Base-by-base conservation (phyloP, 1,140 invertebrate species). In the Euschistus heros region DNA sequence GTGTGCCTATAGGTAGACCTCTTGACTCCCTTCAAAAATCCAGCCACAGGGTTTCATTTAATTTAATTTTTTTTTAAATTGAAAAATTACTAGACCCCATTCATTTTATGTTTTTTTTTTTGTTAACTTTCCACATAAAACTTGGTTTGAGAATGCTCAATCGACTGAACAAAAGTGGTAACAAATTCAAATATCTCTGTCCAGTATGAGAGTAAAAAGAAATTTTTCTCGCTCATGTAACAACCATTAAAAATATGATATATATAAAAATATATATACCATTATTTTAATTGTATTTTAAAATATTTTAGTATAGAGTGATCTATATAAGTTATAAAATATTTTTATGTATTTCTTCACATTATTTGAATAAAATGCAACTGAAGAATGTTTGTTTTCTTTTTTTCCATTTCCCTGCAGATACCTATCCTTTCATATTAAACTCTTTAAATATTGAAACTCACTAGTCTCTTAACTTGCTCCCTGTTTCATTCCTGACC, bases 291-390 rank as follows among this genome's bases (percentile, higher is more conserved):
- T 61, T 61, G 59, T 61, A 61, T 24, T 61, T 37, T 61, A 61
- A 61, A 61, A 33, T 61, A 61, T 61, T 61, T 61, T 61, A 61
- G 59, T 61, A 61, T 61, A 61, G 59, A 61, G 59, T 61, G 59
- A 61, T 61, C 59, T 37, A 61, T 61, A 61, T 61, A 44, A 61
- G 59, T 61, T 61, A 44, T 42, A 61, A 61, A 61, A 61, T 61
- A 61, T 61, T 61, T 61, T 61, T 61, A 61, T 61, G 59, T 61
- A 61, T 61, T 61, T 61, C 59, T 44, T 61, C 59, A 61, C 59
- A 61, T 61, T 61, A 61, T 61, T 61, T 61, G 59, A 61, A 61
- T 61, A 61, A 61, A 61, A 61, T 61, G 59, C 59, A 61, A 61
- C 24, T 57, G 54, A 57, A 57, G 24, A 24, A 15, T 57, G 14